Conservation (phyloP, 2,888 invertebrate genomes). For the Andrena haemorrhoa region DNA sequence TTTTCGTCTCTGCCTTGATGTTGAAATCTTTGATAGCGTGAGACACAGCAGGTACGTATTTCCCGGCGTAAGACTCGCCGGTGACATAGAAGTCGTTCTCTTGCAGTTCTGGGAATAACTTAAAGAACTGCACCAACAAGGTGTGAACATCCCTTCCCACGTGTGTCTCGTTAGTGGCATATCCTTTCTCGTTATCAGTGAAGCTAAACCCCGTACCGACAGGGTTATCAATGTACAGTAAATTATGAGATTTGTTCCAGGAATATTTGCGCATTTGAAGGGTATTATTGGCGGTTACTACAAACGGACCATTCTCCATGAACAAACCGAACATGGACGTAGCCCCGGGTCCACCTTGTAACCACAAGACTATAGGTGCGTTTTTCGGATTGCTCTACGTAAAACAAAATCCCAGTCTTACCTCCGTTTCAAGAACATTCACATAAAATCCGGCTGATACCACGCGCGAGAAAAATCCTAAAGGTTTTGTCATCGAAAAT, state of each 20-base stretch:
- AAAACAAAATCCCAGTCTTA: constrained; percentile 23
- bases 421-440: neutral
- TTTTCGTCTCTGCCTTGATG: constrained; percentile 87
- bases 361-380: constrained; percentile 92
- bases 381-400: constrained; percentile 84
- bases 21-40: constrained; percentile 90
- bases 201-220: constrained; percentile 97
- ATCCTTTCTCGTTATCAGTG: constrained; percentile 91
- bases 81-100: constrained; percentile 93
- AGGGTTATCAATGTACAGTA: constrained; percentile 97
- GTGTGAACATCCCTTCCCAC: constrained; percentile 93
- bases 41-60: constrained; percentile 91
- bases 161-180: constrained; percentile 91
- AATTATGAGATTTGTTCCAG: constrained; percentile 92
- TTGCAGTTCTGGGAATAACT: constrained; percentile 91
- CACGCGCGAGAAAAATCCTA: neutral
- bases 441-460: neutral
- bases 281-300: constrained; percentile 85
- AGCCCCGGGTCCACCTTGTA: constrained; percentile 95
- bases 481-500: neutral
- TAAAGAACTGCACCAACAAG: constrained; percentile 93
- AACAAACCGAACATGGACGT: constrained; percentile 93
- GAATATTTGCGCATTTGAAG: constrained; percentile 89
- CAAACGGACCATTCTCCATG: constrained; percentile 93
- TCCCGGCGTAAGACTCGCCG: constrained; percentile 96